phyloP scores from a whole-genome alignment of 2,113 vertebrate species.

The Tretioscincus oriximinensis region DNA sequence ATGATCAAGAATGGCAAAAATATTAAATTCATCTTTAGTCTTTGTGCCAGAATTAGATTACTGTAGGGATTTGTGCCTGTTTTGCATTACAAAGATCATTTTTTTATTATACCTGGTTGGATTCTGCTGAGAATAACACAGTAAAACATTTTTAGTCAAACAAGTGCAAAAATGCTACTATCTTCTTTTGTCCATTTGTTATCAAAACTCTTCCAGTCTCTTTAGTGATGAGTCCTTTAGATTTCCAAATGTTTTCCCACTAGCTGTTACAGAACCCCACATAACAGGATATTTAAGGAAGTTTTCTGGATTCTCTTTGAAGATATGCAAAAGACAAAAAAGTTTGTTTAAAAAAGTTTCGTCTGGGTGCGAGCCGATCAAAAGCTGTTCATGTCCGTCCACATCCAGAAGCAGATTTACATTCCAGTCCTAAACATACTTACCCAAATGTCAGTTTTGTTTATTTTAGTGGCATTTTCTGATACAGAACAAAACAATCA shows the following conservation, averaged over 20 bases:
- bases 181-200: slow-evolving; percentile 20
- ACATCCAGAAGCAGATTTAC: not conserved
- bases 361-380: not conserved
- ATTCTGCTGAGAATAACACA: slow-evolving; percentile 5
- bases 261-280: not conserved
- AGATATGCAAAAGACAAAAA: slow-evolving; percentile 52
- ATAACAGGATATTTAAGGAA: slow-evolving; percentile 36
- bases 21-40: slow-evolving; percentile 18
- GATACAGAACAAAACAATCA: not conserved
- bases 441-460: not conserved
- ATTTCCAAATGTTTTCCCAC: slow-evolving; percentile 20
- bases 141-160: slow-evolving; percentile 11
- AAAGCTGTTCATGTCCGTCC: slow-evolving; percentile 4
- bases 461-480: slow-evolving; percentile 1
- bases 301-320: slow-evolving; percentile 7
- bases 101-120: slow-evolving; percentile 1
- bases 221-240: slow-evolving; percentile 54
- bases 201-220: slow-evolving; percentile 36
- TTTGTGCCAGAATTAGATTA: slow-evolving; percentile 7
- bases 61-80: slow-evolving; percentile 33
- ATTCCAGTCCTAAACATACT: not conserved
- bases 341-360: slow-evolving; percentile 7
- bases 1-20: slow-evolving; percentile 23
- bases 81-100: slow-evolving; percentile 21
- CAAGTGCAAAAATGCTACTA: not conserved